Evolutionary conservation across 2,888 invertebrate species (phyloP).

Genomic region (Agonum fuliginosum): DNA sequence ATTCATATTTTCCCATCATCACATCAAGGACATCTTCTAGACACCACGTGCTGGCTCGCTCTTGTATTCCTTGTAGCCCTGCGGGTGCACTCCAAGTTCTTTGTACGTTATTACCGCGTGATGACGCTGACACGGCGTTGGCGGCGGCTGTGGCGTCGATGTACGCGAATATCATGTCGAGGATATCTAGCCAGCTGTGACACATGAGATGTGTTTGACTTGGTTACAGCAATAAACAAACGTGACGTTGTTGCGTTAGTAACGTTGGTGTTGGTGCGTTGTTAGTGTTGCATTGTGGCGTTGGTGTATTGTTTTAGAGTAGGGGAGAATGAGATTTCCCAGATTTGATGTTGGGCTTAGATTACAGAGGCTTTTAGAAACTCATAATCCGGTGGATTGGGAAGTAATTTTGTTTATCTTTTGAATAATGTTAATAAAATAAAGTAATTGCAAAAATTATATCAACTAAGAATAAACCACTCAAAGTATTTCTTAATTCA

Average conservation of each 20-base stretch:
- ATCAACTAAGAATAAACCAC: too few species aligned
- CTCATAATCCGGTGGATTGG: not conserved
- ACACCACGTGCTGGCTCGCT: not conserved
- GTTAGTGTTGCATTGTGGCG: not conserved
- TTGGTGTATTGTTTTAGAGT: not conserved
- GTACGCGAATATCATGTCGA: not conserved
- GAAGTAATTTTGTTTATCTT: not conserved
- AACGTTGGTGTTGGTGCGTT: too few species aligned
- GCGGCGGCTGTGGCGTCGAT: not conserved
- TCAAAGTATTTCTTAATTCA: too few species aligned
- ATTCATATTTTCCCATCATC: too few species aligned
- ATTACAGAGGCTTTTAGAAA: not conserved
- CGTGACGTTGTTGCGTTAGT: conserved; percentile 1
- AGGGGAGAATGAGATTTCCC: too few species aligned
- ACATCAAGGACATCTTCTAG: too few species aligned
- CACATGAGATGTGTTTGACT: conserved; percentile 26
- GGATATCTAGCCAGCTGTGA: conserved; percentile 24
- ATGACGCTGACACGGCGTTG: not conserved
- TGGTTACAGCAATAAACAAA: conserved; percentile 29
- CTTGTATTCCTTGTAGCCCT: not conserved
- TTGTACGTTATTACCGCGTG: conserved; percentile 28
- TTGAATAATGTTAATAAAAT: not conserved
- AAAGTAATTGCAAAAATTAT: not conserved
- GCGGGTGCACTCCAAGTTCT: not conserved
- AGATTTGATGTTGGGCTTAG: not conserved